These are phyloP conservation scores for Drosophila phalerata DNA, from an alignment of 2,888 invertebrate species.

Conservation along the genomic window DNA sequence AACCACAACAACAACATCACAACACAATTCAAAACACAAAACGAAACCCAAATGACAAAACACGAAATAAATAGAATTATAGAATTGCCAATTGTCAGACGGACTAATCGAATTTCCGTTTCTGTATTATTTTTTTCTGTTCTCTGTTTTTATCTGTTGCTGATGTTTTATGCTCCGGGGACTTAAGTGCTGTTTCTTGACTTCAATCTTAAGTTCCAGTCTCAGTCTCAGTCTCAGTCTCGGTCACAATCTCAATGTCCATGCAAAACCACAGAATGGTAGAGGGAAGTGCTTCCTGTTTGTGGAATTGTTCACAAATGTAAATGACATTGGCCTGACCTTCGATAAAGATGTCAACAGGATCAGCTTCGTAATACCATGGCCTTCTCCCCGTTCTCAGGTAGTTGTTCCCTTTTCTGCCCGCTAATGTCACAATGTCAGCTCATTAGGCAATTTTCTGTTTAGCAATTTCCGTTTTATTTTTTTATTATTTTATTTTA, in stretches of 20 bases:
- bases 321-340: constrained; percentile 50
- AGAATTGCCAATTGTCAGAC: constrained; percentile 54
- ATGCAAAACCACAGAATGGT: not conserved
- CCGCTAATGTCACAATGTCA: not conserved
- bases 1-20: not conserved
- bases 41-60: constrained; percentile 19
- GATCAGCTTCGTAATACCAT: constrained; percentile 25
- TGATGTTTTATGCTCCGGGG: constrained; percentile 25
- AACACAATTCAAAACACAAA: constrained; percentile 2
- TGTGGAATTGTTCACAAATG: constrained; percentile 39
- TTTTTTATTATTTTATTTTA: too few species aligned
- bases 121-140: constrained; percentile 25
- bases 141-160: constrained; percentile 25
- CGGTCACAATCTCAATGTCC: constrained; percentile 9
- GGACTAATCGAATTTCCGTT: constrained; percentile 61
- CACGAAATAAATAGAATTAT: constrained; percentile 30
- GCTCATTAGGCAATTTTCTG: constrained; percentile 43
- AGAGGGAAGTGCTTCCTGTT: constrained; percentile 57
- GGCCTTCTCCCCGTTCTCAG: constrained; percentile 28
- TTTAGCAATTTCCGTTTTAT: constrained; percentile 14
- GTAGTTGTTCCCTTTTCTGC: not conserved
- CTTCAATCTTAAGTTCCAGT: not conserved
- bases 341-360: constrained; percentile 73
- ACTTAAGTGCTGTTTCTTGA: constrained; percentile 41
- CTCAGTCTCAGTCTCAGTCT: not conserved